Evolutionary conservation across 2,113 vertebrate genomes (phyloP).

Genomic region (Synodontis membranacea): DNA sequence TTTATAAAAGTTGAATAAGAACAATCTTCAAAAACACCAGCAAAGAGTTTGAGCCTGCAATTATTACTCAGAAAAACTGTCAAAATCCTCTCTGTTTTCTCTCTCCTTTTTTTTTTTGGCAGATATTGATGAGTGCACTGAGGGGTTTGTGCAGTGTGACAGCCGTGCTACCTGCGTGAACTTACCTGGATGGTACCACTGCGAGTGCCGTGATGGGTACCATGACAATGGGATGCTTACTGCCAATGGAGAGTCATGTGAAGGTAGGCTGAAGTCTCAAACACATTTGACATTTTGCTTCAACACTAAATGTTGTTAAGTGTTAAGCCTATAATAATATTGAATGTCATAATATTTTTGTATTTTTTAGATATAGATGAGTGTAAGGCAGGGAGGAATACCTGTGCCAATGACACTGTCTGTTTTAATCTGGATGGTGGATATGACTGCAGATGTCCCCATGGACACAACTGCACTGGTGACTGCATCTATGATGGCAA

Average conservation of each 20-base stretch:
- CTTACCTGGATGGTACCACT: constrained; percentile 98
- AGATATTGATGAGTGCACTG: constrained; percentile 96
- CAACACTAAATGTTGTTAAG: not conserved
- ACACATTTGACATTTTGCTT: not conserved
- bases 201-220: constrained; percentile 96
- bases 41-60: not conserved
- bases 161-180: constrained; percentile 94
- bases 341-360: not conserved
- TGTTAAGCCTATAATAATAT: not conserved
- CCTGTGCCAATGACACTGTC: constrained; percentile 83
- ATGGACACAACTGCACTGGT: constrained; percentile 83
- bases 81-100: not conserved
- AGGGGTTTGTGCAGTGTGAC: constrained; percentile 95
- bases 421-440: constrained; percentile 87
- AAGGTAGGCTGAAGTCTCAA: constrained; percentile 78
- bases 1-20: not conserved
- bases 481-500: constrained; percentile 81
- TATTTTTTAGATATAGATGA: constrained; percentile 79
- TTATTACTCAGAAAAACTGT: constrained; percentile 7
- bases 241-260: constrained; percentile 89
- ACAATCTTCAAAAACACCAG: not conserved
- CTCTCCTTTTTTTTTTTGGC: too few species aligned
- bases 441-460: constrained; percentile 84
- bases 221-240: constrained; percentile 98
- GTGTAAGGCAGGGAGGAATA: constrained; percentile 80